Evolutionary conservation across 30 jellyfish, hydroid and myxozoan genomes (phyloP), one percentile per base, ranked within the genome.

Genomic region (Hydractinia symbiolongicarpus): DNA sequence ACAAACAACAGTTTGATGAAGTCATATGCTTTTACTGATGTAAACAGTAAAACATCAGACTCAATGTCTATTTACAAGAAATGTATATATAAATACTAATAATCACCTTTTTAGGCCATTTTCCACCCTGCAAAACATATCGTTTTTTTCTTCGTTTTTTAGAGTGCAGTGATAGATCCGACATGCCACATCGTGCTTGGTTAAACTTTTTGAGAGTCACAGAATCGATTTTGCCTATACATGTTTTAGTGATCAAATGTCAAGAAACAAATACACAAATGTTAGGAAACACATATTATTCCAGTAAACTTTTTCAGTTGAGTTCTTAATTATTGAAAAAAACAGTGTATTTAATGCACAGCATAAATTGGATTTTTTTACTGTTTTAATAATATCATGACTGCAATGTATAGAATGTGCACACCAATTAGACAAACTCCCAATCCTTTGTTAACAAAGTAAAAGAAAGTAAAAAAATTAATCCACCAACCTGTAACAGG

Each of bases 131-230:
- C 81, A 61, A 84, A 11, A 83, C 94, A 77, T 86, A 91, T 76
- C 98, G 66, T 67, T 79, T 86, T 10, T 80, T 83, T 8, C 84
- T 49, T 10, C 17, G 8, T 5, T 66, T 49, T 66, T 80, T 54
- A 16, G 40, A 7, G 14, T 71, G 89, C 49, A 19, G 66, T 81
- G 55, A 57, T 16, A 76, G 50, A 67, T 90, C 97, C 52, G 76
- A 78, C 94, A 90, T 82, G 7, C 97, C 97, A 53, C 97, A 90
- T 13, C 97, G 74, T 67, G 95, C 91, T 58, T 77, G 83, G 73
- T 78, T 64, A 52, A 90, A 74, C 75, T 78, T 84, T 8, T 79
- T 84, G 8, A 30, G 53, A 21, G 97, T 90, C 51, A 7, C 81
- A 9, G 17, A 68, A 67, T 90, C 97, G 10, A 90, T 71, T n/a